Evolutionary conservation across 2,797 vertebrate genomes (phyloP), one percentile per base, ranked within the genome.

Genomic region (Cottoperca gobio): DNA sequence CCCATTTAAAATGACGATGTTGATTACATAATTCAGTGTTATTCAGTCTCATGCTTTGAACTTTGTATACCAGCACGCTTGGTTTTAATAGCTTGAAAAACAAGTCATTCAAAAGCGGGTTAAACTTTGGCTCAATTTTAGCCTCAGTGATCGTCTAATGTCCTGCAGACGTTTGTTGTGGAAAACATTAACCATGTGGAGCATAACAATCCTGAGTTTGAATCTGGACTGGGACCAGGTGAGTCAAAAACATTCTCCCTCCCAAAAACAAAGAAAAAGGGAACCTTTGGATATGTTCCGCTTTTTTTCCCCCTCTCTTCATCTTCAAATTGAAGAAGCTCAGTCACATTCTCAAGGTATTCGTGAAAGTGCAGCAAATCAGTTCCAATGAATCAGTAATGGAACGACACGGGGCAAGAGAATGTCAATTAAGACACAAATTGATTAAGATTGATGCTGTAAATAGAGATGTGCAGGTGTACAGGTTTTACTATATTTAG

Each of bases 1-100:
- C 42, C 62, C 26, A 24, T 70, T 65, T 55, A 46, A 48, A 67
- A 85, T 49, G 26, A 71, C 85, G 37, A 42, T 43, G 21, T 31
- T 52, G 9, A 57, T 83, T 52, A 81, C 45, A 11, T 28, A 75
- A 76, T 42, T 71, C 53, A 61, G 7, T 1, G 5, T 66, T 35
- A 2, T 43, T 37, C 31, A 33, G 31, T 7, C 24, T 35, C 48
- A n/a, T 13, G 31, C 50, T 76, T 73, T 54, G 26, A 46, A 59
- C 16, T 70, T 55, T 62, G 35, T 65, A 80, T 43, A 55, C 65
- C 5, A 12, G 46, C 9, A 16, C 2, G 4, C 14, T 11, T 0
- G 1, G 5, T 26, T 52, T 53, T 46, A 54, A 21, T 12, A 13
- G 23, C 48, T 61, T 49, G 26, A 8, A 53, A 55, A 76, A 50